Conservation (phyloP, 2,888 invertebrate genomes). For the Ametastegia equiseti region DNA sequence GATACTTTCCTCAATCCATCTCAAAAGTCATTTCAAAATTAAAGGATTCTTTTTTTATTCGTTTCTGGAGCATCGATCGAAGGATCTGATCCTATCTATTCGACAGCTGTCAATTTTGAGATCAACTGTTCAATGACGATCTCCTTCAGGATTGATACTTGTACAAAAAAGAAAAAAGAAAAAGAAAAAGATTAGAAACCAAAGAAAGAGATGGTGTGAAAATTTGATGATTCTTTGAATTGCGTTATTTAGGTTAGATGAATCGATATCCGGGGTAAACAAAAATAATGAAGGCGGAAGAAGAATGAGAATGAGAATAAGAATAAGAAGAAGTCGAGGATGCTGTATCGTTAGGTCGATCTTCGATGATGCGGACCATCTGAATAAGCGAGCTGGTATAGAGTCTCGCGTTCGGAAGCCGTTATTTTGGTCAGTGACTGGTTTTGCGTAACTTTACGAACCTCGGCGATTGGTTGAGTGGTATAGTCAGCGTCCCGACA, state of each 20-base stretch:
- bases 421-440: slow-evolving; percentile 74
- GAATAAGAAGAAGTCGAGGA: no score
- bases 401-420: slow-evolving; percentile 50
- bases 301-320: no score
- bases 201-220: neutral
- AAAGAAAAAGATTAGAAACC: neutral
- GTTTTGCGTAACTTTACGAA: slow-evolving; percentile 69
- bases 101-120: slow-evolving; percentile 23
- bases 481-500: slow-evolving; percentile 58
- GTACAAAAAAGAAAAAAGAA: neutral
- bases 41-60: neutral
- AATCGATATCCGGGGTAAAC: slow-evolving; percentile 21
- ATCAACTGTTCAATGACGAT: neutral
- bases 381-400: slow-evolving; percentile 40
- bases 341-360: neutral
- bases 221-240: neutral
- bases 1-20: neutral
- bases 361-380: neutral
- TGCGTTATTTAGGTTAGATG: slow-evolving; percentile 2
- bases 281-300: slow-evolving; percentile 31
- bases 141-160: neutral
- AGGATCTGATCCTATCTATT: neutral
- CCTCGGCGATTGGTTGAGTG: slow-evolving; percentile 60
- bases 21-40: no score
- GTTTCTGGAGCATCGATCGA: neutral